Conservation (phyloP, 2,113 vertebrate species). For the Neoarius graeffei region DNA sequence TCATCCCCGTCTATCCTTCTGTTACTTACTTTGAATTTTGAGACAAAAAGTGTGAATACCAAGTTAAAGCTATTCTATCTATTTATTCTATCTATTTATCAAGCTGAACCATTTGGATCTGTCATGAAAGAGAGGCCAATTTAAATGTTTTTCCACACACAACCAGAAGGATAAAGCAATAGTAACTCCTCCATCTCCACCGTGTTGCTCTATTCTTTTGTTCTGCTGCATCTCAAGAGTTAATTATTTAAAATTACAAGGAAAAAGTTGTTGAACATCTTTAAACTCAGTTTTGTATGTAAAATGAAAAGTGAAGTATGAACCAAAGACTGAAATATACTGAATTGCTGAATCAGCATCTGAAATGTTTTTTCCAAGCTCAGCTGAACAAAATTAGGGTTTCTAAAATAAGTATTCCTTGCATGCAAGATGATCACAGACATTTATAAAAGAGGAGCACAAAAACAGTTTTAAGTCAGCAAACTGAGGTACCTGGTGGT, state of each 20-base stretch:
- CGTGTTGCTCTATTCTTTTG: neutral
- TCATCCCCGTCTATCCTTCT: too few relatives aligned
- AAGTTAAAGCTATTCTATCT: too few relatives aligned
- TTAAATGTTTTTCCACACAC: too few relatives aligned
- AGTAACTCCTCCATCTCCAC: neutral
- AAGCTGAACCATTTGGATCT: too few relatives aligned
- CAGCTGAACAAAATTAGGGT: neutral
- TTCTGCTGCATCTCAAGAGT: neutral
- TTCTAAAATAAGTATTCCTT: neutral
- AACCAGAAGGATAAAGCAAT: too few relatives aligned
- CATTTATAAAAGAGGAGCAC: neutral
- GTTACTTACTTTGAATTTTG: too few relatives aligned
- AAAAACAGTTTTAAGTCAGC: neutral
- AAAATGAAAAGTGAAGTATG: neutral
- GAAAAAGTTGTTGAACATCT: too few relatives aligned
- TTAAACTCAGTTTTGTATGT: neutral
- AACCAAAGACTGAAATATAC: neutral
- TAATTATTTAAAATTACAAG: too few relatives aligned
- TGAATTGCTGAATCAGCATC: neutral
- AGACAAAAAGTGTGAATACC: too few relatives aligned
- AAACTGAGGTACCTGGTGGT: slow-evolving; percentile 53
- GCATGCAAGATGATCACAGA: neutral
- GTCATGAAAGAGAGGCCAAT: too few relatives aligned
- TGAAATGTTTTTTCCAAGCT: neutral
- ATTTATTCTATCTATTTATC: too few relatives aligned